These are phyloP conservation scores for Drosophila subsilvestris DNA, from an alignment of 2,888 invertebrate genomes.

Conservation along the genomic window DNA sequence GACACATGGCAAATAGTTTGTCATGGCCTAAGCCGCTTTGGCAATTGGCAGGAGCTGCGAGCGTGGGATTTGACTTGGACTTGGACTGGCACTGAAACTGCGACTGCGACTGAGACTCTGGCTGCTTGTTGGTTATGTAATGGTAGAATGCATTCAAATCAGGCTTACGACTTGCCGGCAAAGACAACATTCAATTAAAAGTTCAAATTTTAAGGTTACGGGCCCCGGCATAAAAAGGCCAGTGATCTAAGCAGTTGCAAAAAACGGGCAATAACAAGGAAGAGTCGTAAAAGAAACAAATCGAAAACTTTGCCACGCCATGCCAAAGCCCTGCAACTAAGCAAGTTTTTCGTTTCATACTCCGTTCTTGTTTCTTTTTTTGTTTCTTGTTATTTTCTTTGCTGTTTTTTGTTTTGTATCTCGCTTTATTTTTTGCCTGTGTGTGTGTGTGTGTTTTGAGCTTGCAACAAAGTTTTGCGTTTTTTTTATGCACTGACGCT, in stretches of 20 bases:
- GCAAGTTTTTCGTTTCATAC: constrained; percentile 50
- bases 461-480: constrained; percentile 36
- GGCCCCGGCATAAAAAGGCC: not conserved
- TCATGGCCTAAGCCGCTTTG: constrained; percentile 33
- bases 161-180: constrained; percentile 38
- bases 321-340: constrained; percentile 30
- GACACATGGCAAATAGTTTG: not conserved
- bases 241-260: too few relatives aligned
- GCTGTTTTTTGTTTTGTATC: too few relatives aligned
- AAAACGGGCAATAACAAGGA: constrained; percentile 38
- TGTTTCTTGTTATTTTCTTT: constrained; percentile 1
- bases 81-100: not conserved
- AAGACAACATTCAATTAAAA: constrained; percentile 73
- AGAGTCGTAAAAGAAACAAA: constrained; percentile 51
- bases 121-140: not conserved
- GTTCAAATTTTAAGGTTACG: constrained; percentile 42
- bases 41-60: not conserved
- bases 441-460: constrained; percentile 1
- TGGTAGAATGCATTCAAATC: constrained; percentile 20
- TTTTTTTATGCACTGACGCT: constrained; percentile 23
- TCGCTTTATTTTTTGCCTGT: too few relatives aligned
- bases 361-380: constrained; percentile 4
- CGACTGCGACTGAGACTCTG: not conserved
- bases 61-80: not conserved
- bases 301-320: constrained; percentile 52